A percentile compares a stretch with the other conserved stretches of the same genome.
Conservation (phyloP, 2,888 invertebrate species). For the Agrochola macilenta region DNA sequence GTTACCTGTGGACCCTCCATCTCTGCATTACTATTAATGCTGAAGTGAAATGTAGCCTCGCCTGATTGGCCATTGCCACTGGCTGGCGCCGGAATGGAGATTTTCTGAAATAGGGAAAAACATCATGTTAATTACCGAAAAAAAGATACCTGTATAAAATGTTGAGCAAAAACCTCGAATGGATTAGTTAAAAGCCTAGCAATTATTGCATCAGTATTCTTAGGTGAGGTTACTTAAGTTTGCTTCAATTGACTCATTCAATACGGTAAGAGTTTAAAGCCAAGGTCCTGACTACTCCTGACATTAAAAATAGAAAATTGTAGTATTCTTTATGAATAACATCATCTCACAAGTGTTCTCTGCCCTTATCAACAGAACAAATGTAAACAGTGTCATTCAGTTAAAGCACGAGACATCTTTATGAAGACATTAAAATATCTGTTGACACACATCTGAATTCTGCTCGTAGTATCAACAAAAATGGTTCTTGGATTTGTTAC, state of each 20-base stretch:
- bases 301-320: constrained; percentile 21
- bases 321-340: constrained; percentile 32
- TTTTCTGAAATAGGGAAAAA: constrained; percentile 91
- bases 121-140: constrained; percentile 35
- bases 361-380: constrained; percentile 57
- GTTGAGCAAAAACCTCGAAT: neutral
- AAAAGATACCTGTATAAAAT: neutral
- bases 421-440: constrained; percentile 55
- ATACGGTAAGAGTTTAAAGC: constrained; percentile 19
- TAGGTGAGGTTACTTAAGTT: neutral
- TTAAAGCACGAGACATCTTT: constrained; percentile 58
- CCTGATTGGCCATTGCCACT: constrained; percentile 85
- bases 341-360: constrained; percentile 37
- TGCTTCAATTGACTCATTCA: constrained; percentile 13
- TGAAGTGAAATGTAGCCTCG: constrained; percentile 93
- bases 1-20: constrained; percentile 94
- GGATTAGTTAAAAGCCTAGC: neutral
- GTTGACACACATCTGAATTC: constrained; percentile 43
- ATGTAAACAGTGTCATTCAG: constrained; percentile 57
- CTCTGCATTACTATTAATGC: constrained; percentile 94
- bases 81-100: constrained; percentile 94
- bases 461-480: constrained; percentile 44
- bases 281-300: constrained; percentile 22
- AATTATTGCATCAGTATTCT: constrained; percentile 22
- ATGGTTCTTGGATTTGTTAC: constrained; percentile 47